Evolutionary conservation across 1,140 invertebrate genomes (phyloP).

Genomic region (Paraescarpia echinospica): DNA sequence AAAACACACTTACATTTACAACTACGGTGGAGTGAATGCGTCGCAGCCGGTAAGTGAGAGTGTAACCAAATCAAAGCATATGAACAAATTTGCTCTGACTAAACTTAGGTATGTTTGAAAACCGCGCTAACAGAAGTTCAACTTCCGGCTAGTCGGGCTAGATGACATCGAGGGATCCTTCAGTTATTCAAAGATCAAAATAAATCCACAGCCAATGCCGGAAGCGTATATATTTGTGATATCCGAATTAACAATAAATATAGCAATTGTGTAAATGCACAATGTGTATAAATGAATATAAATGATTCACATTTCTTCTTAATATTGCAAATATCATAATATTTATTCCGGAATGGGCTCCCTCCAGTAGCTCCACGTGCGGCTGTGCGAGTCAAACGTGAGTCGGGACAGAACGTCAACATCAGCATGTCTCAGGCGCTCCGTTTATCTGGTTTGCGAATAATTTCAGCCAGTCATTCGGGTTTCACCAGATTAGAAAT

Average conservation of each 20-base stretch:
- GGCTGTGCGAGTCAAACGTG: background rate
- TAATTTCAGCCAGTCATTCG: background rate
- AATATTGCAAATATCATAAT: background rate
- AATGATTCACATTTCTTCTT: background rate
- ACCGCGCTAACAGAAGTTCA: background rate
- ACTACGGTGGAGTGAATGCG: no score
- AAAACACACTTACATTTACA: no score
- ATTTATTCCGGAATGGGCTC: background rate
- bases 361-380: background rate
- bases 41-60: no score
- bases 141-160: background rate
- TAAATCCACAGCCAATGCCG: background rate
- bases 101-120: background rate
- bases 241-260: background rate
- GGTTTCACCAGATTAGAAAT: background rate
- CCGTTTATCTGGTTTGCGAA: background rate
- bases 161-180: background rate
- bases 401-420: background rate
- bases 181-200: background rate
- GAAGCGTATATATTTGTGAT: background rate
- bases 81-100: no score
- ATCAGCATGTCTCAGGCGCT: constrained; percentile 3
- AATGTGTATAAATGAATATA: background rate
- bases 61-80: no score
- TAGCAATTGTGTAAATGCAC: background rate